phyloP scores from a whole-genome alignment of 1,140 invertebrate genomes.

The Prorops nasuta region DNA sequence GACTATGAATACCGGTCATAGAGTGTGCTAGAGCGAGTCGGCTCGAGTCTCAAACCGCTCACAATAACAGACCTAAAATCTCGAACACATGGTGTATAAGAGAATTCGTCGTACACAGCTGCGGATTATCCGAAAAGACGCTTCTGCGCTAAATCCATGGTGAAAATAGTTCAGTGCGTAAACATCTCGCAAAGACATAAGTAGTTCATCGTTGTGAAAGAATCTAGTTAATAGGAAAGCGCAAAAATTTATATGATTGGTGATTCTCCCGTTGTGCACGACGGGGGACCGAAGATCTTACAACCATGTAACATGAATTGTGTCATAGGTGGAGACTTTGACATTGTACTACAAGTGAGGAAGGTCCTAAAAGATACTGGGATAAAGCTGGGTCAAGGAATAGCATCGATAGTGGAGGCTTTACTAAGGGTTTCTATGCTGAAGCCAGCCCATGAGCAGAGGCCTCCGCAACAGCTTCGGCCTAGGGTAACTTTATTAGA shows the following conservation, averaged over 20 bases:
- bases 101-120: conserved; percentile 31
- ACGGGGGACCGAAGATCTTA: too few relatives aligned
- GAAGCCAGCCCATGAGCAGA: conserved; percentile 43
- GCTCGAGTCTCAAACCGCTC: too few relatives aligned
- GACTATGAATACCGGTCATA: too few relatives aligned
- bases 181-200: conserved; percentile 10
- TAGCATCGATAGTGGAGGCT: conserved; percentile 43
- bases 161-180: conserved; percentile 36
- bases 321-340: conserved; percentile 35
- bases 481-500: conserved; percentile 37
- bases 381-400: conserved; percentile 42
- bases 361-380: conserved; percentile 34
- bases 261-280: too few relatives aligned
- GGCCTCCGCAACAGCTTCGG: conserved; percentile 39
- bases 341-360: conserved; percentile 39
- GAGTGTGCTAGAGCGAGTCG: too few relatives aligned
- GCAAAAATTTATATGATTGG: too few relatives aligned
- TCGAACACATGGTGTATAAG: too few relatives aligned
- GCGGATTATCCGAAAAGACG: conserved; percentile 40
- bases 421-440: conserved; percentile 48
- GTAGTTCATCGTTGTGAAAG: conserved; percentile 9
- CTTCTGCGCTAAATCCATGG: conserved; percentile 14
- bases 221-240: too few relatives aligned
- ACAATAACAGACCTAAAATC: too few relatives aligned
- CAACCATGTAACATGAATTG: conserved; percentile 13